Evolutionary conservation across 92 coral and sea anemone species (phyloP).

Genomic region (Hydrozoanthus gracilis): DNA sequence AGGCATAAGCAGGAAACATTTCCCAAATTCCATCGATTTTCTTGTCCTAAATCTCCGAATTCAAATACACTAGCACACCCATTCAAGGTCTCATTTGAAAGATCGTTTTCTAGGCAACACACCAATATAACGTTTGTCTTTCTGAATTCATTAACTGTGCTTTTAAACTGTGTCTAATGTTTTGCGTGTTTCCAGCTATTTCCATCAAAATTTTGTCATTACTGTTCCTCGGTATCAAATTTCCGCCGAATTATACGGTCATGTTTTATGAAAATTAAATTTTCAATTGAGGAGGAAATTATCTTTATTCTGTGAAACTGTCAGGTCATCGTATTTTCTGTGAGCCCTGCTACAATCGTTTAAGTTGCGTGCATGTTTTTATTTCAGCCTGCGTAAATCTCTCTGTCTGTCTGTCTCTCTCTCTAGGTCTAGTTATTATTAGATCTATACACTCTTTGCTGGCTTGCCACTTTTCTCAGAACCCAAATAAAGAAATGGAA

Average conservation of each 20-base stretch:
- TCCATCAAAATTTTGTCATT: slow-evolving; percentile 2
- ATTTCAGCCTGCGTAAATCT: slow-evolving; percentile 1
- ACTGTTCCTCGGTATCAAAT: not conserved
- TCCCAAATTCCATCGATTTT: slow-evolving; percentile 2
- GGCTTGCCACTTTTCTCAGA: no score
- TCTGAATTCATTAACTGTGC: not conserved
- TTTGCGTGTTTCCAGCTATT: not conserved
- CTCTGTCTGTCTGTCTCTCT: slow-evolving; percentile 17
- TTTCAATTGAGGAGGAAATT: not conserved
- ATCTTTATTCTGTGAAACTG: slow-evolving; percentile 8
- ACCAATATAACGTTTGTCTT: slow-evolving; percentile 2
- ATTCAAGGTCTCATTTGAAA: no score
- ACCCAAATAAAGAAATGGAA: no score
- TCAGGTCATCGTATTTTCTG: slow-evolving; percentile 11
- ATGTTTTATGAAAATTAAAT: not conserved
- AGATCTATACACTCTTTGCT: no score
- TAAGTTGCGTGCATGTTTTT: slow-evolving; percentile 1
- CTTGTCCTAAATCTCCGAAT: not conserved
- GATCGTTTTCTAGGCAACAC: slow-evolving; percentile 1
- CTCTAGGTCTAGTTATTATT: no score
- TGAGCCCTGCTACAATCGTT: slow-evolving; percentile 7
- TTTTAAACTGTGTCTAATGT: not conserved
- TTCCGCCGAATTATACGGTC: not conserved
- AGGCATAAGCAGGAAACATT: slow-evolving; percentile 3
- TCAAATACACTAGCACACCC: not conserved